A percentile compares a stretch with the other conserved stretches of the same genome.
Conservation (phyloP, 2,113 vertebrate species). For the Bothrops jararaca region DNA sequence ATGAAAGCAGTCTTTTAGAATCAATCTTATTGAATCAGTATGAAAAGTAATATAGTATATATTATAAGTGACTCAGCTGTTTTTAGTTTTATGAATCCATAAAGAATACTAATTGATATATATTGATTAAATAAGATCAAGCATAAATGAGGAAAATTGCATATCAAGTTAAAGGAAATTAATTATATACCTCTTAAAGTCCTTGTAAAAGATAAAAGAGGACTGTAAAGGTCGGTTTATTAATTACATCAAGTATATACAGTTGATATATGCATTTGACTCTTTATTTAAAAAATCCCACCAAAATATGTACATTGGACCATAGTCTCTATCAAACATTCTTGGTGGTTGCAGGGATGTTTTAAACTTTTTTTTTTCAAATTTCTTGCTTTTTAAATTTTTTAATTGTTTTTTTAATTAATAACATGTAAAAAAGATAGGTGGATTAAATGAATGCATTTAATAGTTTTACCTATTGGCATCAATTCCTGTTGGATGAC, state of each 20-base stretch:
- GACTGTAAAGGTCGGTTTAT: background rate
- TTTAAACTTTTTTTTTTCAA: background rate
- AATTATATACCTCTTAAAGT: constrained; percentile 54
- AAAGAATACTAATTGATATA: constrained; percentile 41
- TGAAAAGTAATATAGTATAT: background rate
- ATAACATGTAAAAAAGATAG: too few relatives aligned
- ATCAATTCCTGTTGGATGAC: background rate
- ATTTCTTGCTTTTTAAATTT: background rate
- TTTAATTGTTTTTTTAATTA: too few relatives aligned
- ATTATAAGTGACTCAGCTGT: background rate
- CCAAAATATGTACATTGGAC: background rate
- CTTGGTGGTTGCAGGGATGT: background rate
- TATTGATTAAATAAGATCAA: constrained; percentile 47
- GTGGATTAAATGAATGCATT: background rate
- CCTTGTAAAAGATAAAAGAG: constrained; percentile 43
- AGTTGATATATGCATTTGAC: background rate
- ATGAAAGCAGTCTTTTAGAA: background rate
- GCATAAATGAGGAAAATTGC: constrained; percentile 64
- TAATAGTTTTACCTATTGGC: background rate
- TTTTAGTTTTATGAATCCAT: background rate
- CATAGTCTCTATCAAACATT: background rate
- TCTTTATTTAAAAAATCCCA: background rate
- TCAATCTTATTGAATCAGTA: background rate
- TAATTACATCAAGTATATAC: background rate
- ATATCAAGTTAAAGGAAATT: constrained; percentile 64